Conservation (phyloP, 2,888 invertebrate genomes). For the Miltochrista miniata region DNA sequence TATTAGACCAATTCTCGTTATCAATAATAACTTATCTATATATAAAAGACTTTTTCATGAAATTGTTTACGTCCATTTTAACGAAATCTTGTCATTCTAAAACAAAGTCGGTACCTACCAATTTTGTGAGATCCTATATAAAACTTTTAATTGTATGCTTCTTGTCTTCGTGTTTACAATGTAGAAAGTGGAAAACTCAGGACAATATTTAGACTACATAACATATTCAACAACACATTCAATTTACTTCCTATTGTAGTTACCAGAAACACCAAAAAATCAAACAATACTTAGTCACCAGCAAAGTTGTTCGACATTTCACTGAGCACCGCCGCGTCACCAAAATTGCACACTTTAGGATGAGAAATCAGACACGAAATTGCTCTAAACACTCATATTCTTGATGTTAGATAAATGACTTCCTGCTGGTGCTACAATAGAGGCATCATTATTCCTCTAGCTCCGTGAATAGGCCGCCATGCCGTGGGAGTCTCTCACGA, state of each 20-base stretch:
- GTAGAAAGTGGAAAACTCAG: no score
- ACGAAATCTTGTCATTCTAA: no score
- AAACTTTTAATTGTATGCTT: no score
- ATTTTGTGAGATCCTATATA: no score
- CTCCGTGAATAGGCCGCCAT: constrained; percentile 66
- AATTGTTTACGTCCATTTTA: no score
- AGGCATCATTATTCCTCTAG: constrained; percentile 77
- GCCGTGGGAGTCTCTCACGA: constrained; percentile 81
- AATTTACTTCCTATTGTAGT: constrained; percentile 1
- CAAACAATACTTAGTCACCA: constrained; percentile 40
- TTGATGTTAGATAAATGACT: constrained; percentile 84
- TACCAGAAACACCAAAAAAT: constrained; percentile 30
- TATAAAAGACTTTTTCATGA: no score
- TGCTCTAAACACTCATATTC: constrained; percentile 82
- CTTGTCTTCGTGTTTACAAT: no score
- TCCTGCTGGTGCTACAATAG: constrained; percentile 79
- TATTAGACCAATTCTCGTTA: no score
- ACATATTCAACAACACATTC: no score
- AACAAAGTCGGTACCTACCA: no score
- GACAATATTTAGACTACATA: no score
- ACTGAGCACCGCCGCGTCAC: constrained; percentile 46
- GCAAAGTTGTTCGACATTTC: constrained; percentile 46
- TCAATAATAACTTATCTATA: no score
- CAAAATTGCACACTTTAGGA: constrained; percentile 78
- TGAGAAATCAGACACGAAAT: constrained; percentile 80